Evolutionary conservation across 1,140 invertebrate species (phyloP).

Genomic region (Diuraphis noxia): DNA sequence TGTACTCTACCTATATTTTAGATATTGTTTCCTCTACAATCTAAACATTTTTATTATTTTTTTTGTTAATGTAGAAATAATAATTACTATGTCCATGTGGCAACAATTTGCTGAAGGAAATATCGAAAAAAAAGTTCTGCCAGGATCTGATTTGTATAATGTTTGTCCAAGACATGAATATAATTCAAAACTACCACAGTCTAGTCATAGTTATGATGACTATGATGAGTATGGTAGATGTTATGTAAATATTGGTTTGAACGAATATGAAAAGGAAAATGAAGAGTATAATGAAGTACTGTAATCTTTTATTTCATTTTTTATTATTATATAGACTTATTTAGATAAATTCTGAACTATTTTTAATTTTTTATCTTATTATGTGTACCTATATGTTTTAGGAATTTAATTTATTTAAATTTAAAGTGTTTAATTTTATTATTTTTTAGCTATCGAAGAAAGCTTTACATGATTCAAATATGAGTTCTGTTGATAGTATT

Average conservation of each 20-base stretch:
- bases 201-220: background rate
- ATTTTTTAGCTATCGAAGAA: background rate
- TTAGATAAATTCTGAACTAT: background rate
- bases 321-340: background rate
- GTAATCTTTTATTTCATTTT: background rate
- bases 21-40: background rate
- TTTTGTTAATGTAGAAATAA: background rate
- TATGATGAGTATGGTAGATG: background rate
- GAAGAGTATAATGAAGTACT: conserved; percentile 9
- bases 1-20: background rate
- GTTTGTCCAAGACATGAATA: background rate
- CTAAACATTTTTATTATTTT: background rate
- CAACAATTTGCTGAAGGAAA: background rate
- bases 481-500: conserved; percentile 46
- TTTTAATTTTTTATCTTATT: background rate
- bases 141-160: background rate
- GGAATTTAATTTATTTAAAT: background rate
- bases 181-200: background rate
- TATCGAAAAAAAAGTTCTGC: conserved; percentile 7
- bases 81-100: background rate
- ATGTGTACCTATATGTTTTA: background rate
- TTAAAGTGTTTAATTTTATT: background rate
- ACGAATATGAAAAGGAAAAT: background rate
- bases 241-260: conserved; percentile 21
- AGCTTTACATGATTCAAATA: background rate